phyloP scores from a whole-genome alignment of 2,888 invertebrate genomes.

The Oeneis ivallda region DNA sequence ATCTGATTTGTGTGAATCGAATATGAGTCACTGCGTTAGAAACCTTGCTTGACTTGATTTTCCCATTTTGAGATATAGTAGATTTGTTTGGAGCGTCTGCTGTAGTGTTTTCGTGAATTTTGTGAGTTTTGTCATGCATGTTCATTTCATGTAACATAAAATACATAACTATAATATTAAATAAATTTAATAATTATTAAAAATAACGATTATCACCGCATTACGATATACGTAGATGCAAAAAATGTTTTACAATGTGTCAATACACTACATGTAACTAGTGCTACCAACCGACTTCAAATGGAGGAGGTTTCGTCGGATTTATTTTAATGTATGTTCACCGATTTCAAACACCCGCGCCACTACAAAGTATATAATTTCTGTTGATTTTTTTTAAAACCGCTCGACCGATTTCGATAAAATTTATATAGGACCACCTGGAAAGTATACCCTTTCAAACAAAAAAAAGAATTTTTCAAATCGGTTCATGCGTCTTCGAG shows the following conservation, averaged over 20 bases:
- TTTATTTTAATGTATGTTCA: too few species aligned
- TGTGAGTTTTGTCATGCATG: slow-evolving; percentile 45
- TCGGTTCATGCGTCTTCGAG: too few species aligned
- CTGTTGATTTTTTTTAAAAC: too few species aligned
- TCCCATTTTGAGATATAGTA: slow-evolving; percentile 12
- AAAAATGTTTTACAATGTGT: too few species aligned
- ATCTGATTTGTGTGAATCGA: slow-evolving; percentile 16
- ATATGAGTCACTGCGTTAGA: slow-evolving; percentile 20
- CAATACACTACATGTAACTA: neutral
- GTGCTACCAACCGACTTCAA: too few species aligned
- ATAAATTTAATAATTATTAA: neutral
- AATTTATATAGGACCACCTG: too few species aligned
- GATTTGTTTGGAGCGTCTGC: slow-evolving; percentile 9
- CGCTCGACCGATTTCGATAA: too few species aligned
- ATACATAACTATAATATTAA: slow-evolving; percentile 21
- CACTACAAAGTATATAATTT: too few species aligned
- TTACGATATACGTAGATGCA: neutral
- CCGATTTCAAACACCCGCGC: too few species aligned
- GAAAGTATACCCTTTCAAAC: too few species aligned
- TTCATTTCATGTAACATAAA: slow-evolving; percentile 42
- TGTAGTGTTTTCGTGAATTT: slow-evolving; percentile 17
- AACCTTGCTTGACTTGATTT: slow-evolving; percentile 11
- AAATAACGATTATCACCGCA: slow-evolving; percentile 7
- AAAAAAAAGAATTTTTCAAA: too few species aligned
- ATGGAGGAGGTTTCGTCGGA: too few species aligned